These are phyloP conservation scores for Dione vanillae DNA, from an alignment of 2,888 invertebrate species.

Conservation along the genomic window DNA sequence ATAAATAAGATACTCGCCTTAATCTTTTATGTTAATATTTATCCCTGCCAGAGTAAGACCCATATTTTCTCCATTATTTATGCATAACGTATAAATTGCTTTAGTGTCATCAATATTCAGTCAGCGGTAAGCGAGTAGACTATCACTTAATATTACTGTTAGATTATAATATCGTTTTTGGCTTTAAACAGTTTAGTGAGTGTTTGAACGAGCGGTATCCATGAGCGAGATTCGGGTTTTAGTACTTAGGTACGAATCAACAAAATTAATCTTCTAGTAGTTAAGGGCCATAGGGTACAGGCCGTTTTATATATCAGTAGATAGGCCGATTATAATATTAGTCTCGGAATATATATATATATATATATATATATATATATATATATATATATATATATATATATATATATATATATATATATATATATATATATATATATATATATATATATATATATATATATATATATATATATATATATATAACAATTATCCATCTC, in stretches of 20 bases:
- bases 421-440: too few relatives aligned
- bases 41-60: conserved; percentile 17
- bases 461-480: too few relatives aligned
- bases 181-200: conserved; percentile 11
- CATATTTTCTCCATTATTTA: conserved; percentile 74
- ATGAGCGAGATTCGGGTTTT: conserved; percentile 6
- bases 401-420: too few relatives aligned
- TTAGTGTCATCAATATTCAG: conserved; percentile 79
- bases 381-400: too few relatives aligned
- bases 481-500: too few relatives aligned
- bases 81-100: conserved; percentile 82
- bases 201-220: background rate
- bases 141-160: conserved; percentile 49
- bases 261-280: background rate
- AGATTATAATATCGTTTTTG: conserved; percentile 49
- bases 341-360: too few relatives aligned
- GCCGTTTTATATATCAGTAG: too few relatives aligned
- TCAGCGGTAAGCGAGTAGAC: conserved; percentile 54
- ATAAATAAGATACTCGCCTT: conserved; percentile 11
- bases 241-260: background rate
- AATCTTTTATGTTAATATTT: conserved; percentile 25
- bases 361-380: too few relatives aligned
- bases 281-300: too few relatives aligned
- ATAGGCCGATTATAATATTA: too few relatives aligned
- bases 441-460: too few relatives aligned